Evolutionary conservation across 2,113 vertebrate species (phyloP).

Genomic region (Carollia perspicillata): DNA sequence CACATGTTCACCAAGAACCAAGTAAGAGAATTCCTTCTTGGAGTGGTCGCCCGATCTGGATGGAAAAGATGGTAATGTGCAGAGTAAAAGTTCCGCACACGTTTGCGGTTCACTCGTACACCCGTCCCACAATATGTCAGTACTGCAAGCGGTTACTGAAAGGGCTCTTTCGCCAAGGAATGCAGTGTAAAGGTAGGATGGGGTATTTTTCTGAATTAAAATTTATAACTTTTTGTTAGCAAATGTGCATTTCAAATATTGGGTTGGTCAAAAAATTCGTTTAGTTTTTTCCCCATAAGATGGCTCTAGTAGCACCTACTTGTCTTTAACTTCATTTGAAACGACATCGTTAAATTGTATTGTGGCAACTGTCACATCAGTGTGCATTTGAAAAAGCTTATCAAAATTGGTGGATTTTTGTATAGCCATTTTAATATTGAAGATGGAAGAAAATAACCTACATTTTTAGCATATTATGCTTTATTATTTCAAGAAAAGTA

Average conservation of each 20-base stretch:
- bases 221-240: not conserved
- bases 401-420: no score
- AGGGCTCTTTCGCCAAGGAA: conserved; percentile 97
- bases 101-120: conserved; percentile 98
- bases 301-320: no score
- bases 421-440: no score
- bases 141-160: conserved; percentile 97
- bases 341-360: no score
- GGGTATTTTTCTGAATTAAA: not conserved
- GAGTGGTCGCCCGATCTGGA: conserved; percentile 98
- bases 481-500: no score
- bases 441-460: no score
- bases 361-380: no score
- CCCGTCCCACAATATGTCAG: conserved; percentile 98
- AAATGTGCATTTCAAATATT: not conserved
- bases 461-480: no score
- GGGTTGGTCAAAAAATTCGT: no score
- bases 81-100: conserved; percentile 98
- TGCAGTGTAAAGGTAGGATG: conserved; percentile 96
- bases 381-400: no score
- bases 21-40: conserved; percentile 97
- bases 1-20: conserved; percentile 88
- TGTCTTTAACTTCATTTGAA: no score
- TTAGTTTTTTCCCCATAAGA: no score
- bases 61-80: conserved; percentile 98